Evolutionary conservation across 2,797 vertebrate genomes (phyloP), one percentile per base, ranked within the genome.

Genomic region (Chrysocyon brachyurus): DNA sequence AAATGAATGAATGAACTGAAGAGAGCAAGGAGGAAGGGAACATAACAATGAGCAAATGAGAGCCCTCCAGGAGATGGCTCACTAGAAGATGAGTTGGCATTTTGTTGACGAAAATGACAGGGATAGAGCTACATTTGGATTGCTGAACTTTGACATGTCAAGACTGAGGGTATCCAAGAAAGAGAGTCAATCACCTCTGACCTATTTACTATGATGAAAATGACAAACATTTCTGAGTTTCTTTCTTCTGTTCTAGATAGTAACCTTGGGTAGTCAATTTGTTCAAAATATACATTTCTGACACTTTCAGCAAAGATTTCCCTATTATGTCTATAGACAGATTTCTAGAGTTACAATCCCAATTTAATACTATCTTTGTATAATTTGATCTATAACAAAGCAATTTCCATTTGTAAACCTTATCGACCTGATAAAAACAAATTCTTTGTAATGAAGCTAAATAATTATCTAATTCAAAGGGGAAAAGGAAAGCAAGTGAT

Each of bases 341-440:
- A 83, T 52, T 68, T 79, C 70, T 59, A n/a, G 5, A 59, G 10
- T 54, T 36, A 46, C 26, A 94, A 49, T 90, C 12, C 6, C 22
- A 93, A 21, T 63, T 90, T 91, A 95, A 90, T 64, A 87, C 52
- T 36, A 36, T 12, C 3, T 92, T 89, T 36, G 54, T 22, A 72
- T 28, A 95, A 96, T 56, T 54, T 92, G 4, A 95, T 52, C 52
- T 75, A 56, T 78, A 86, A 88, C n/a, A 78, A 97, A 86, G 49
- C 49, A 66, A 70, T 91, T 81, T 93, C 54, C 36, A 68, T 73
- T 90, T 82, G 16, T 61, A 82, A 95, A 31, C 12, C 22, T 78
- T 81, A 24, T 3, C 84, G 77, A 87, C 26, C 7, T 59, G 26
- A 10, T 88, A 77, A 88, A 94, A 90, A 92, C 49, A 90, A 92